These are phyloP conservation scores for Trachythela sp. DNA, from an alignment of 64 coral and sea anemone genomes.

Conservation along the genomic window DNA sequence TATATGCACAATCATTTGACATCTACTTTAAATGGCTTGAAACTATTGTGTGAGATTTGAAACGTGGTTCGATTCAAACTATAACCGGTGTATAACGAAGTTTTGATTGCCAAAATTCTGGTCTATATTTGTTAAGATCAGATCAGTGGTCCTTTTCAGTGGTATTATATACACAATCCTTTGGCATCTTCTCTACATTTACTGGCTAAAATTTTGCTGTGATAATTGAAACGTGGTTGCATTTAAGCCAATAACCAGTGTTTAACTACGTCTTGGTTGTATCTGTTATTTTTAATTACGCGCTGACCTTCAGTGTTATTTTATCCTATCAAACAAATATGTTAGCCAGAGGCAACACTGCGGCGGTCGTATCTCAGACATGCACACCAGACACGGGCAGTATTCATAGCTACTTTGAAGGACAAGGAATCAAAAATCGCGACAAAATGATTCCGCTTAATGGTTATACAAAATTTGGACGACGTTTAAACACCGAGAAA, in stretches of 20 bases:
- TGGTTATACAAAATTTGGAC: not conserved
- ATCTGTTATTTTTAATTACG: not conserved
- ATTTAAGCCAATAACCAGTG: not conserved
- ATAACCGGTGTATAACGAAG: too few relatives aligned
- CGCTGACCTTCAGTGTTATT: not conserved
- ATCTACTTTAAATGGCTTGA: too few relatives aligned
- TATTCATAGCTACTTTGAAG: not conserved
- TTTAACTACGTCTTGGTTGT: not conserved
- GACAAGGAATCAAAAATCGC: not conserved
- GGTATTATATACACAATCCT: too few relatives aligned
- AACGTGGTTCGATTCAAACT: too few relatives aligned
- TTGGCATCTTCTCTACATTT: too few relatives aligned
- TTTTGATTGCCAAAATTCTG: too few relatives aligned
- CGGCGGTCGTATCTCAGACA: not conserved
- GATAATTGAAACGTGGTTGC: too few relatives aligned
- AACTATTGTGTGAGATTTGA: too few relatives aligned
- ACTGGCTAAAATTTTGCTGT: too few relatives aligned
- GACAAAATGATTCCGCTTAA: constrained; percentile 24
- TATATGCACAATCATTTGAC: too few relatives aligned
- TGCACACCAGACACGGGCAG: not conserved
- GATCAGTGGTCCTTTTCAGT: too few relatives aligned
- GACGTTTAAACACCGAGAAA: not conserved
- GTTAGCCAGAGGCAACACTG: not conserved
- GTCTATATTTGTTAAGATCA: too few relatives aligned
- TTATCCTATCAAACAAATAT: not conserved